phyloP scores from a whole-genome alignment of 2,888 invertebrate genomes.

The Stramonita haemastoma region DNA sequence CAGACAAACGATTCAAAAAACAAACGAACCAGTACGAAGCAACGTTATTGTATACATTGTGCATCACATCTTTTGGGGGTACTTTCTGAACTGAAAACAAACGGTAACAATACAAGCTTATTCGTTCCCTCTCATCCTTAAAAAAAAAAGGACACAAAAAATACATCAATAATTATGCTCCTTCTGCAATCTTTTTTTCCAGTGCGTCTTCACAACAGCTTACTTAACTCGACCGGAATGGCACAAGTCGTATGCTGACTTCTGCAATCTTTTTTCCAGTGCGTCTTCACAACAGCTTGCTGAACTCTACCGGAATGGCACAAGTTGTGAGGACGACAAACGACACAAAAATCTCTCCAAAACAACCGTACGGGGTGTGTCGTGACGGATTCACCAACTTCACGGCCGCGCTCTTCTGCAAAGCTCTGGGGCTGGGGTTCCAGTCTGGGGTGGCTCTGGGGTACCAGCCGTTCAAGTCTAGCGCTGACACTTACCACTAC shows the following conservation, averaged over 20 bases:
- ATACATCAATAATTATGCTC: too few species aligned
- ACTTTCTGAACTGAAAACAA: too few species aligned
- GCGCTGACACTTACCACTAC: background rate
- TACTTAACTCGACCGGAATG: conserved; percentile 24
- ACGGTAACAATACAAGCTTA: too few species aligned
- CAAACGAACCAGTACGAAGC: too few species aligned
- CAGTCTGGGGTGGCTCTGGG: background rate
- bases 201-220: conserved; percentile 21
- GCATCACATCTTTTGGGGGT: too few species aligned
- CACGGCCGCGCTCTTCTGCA: conserved; percentile 19
- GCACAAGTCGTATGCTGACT: background rate
- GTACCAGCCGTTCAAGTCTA: background rate
- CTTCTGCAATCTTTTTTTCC: background rate
- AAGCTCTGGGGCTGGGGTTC: conserved; percentile 13
- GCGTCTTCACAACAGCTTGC: conserved; percentile 28
- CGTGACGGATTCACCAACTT: background rate
- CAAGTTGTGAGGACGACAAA: background rate
- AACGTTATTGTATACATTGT: too few species aligned
- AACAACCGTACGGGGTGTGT: background rate
- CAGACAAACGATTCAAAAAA: too few species aligned
- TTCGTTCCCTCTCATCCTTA: too few species aligned
- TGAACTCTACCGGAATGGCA: conserved; percentile 23
- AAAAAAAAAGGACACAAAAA: too few species aligned
- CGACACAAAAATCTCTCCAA: too few species aligned
- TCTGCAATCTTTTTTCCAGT: background rate